Conservation (phyloP, 1,140 invertebrate genomes). For the Diorhabda carinulata region DNA sequence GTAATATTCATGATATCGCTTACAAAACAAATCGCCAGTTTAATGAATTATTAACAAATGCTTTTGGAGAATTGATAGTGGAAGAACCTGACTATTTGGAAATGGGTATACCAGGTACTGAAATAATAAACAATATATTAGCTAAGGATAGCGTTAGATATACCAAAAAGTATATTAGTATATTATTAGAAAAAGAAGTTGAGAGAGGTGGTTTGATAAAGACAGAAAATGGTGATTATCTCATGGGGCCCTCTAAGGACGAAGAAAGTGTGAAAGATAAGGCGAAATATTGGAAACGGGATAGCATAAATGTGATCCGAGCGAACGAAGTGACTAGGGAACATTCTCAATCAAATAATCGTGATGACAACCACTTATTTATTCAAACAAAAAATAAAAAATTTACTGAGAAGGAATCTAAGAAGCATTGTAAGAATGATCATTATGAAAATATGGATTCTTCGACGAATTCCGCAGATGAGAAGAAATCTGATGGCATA, state of each 20-base stretch:
- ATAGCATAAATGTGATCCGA: constrained; percentile 14
- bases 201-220: constrained; percentile 62
- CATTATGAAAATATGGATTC: constrained; percentile 27
- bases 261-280: constrained; percentile 34
- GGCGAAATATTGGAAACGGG: constrained; percentile 9
- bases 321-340: background rate
- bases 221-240: constrained; percentile 63
- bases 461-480: constrained; percentile 23
- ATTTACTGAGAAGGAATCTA: constrained; percentile 12
- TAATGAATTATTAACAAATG: constrained; percentile 56
- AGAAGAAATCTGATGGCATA: constrained; percentile 30
- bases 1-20: constrained; percentile 11
- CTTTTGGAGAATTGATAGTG: constrained; percentile 64
- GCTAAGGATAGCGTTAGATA: constrained; percentile 61
- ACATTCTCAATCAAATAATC: constrained; percentile 8
- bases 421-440: constrained; percentile 14
- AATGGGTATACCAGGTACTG: constrained; percentile 62
- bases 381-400: constrained; percentile 22
- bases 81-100: constrained; percentile 67
- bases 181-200: constrained; percentile 63
- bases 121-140: constrained; percentile 60
- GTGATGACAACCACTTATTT: constrained; percentile 7
- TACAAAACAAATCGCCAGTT: constrained; percentile 43
- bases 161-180: constrained; percentile 60
- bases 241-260: constrained; percentile 52